Conservation (phyloP, 53 echinoderm and acorn worm genomes). For the Arbacia lixula region DNA sequence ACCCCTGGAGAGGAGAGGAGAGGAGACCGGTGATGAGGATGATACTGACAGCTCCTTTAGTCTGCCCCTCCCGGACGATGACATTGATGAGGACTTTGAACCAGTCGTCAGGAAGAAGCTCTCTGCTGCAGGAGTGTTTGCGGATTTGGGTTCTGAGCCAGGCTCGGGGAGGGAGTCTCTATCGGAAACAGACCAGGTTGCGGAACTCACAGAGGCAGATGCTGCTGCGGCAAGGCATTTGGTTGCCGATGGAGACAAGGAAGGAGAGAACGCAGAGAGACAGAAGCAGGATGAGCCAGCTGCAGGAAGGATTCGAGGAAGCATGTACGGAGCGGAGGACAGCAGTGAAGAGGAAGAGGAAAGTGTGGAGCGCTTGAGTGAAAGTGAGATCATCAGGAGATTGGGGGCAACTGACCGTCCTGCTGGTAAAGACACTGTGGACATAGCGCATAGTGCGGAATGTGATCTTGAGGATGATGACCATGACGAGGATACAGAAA, state of each 20-base stretch:
- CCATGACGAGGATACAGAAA: constrained; percentile 45
- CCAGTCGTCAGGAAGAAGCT: constrained; percentile 19
- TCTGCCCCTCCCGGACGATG: constrained; percentile 61
- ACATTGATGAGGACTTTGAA: constrained; percentile 1
- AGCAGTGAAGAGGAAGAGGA: constrained; percentile 31
- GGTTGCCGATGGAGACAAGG: neutral
- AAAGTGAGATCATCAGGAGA: constrained; percentile 8
- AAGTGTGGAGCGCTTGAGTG: constrained; percentile 7
- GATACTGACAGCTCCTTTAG: constrained; percentile 50
- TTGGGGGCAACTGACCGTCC: neutral
- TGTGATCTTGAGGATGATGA: constrained; percentile 26
- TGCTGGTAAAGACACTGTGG: neutral
- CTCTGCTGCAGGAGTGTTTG: constrained; percentile 4
- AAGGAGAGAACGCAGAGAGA: neutral
- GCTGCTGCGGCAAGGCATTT: neutral
- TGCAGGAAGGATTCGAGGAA: neutral
- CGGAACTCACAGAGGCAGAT: constrained; percentile 41
- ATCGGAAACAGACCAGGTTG: neutral
- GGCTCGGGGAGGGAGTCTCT: neutral
- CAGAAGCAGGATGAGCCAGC: neutral
- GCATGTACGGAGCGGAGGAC: neutral
- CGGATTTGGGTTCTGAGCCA: neutral
- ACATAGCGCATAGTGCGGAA: neutral
- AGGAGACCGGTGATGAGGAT: constrained; percentile 32
- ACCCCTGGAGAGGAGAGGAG: neutral